phyloP scores from a whole-genome alignment of 2,797 vertebrate species.

The Spheniscus humboldti region DNA sequence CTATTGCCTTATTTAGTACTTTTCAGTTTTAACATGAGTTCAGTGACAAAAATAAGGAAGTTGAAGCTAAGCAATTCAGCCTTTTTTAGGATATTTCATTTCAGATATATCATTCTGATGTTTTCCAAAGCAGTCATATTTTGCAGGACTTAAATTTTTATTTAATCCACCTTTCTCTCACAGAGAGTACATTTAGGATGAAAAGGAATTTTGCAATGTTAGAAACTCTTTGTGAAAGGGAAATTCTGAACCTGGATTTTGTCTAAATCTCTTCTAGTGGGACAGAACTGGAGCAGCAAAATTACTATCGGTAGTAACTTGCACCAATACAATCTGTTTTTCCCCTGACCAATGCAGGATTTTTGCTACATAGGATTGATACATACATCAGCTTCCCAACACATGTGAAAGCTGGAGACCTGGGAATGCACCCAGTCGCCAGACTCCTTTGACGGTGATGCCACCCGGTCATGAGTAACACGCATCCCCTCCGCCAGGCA shows the following conservation, averaged over 20 bases:
- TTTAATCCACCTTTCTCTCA: background rate
- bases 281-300: background rate
- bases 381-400: background rate
- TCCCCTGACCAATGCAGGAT: background rate
- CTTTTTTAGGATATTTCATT: background rate
- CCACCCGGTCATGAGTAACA: background rate
- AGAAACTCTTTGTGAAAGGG: background rate
- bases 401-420: background rate
- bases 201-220: background rate
- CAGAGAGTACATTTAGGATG: background rate
- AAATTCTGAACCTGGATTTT: background rate
- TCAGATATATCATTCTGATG: background rate
- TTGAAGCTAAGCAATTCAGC: background rate
- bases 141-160: background rate
- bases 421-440: background rate
- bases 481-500: fast-evolving
- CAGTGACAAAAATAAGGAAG: background rate
- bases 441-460: background rate
- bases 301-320: slow-evolving; percentile 19
- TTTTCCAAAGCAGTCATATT: background rate
- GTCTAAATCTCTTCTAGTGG: background rate
- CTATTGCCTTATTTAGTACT: background rate
- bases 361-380: background rate
- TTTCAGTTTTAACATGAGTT: background rate
- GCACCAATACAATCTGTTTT: background rate